Evolutionary conservation across 2,888 invertebrate genomes (phyloP).

Genomic region (Hydropsyche betteni): DNA sequence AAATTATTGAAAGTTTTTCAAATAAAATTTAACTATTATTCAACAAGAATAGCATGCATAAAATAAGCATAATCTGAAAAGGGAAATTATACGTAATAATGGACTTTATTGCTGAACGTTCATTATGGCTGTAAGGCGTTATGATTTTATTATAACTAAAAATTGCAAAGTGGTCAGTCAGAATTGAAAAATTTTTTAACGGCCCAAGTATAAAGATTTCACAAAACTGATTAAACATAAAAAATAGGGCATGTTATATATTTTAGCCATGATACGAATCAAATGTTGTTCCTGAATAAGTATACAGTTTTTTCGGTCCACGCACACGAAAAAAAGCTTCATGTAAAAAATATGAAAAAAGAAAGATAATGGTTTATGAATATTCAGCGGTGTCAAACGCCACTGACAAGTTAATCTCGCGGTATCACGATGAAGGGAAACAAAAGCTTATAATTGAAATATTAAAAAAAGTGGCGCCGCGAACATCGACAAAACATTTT

Average conservation of each 20-base stretch:
- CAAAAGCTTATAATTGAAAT: slow-evolving; percentile 22
- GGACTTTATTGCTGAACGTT: background rate
- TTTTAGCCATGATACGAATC: background rate
- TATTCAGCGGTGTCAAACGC: slow-evolving; percentile 19
- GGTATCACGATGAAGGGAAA: slow-evolving; percentile 9
- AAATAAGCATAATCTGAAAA: too few species aligned
- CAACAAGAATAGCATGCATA: too few species aligned
- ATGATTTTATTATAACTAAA: background rate
- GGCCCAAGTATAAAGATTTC: background rate
- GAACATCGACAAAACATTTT: too few species aligned
- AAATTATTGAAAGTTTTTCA: too few species aligned
- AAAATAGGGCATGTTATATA: background rate
- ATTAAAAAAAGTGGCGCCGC: background rate
- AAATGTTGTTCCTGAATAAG: background rate
- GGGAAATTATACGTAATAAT: too few species aligned
- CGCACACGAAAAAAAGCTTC: too few species aligned
- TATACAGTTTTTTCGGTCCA: too few species aligned
- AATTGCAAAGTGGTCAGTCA: too few species aligned
- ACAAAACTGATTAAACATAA: background rate
- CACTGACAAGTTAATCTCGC: slow-evolving; percentile 29
- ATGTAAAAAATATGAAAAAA: too few species aligned
- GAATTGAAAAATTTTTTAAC: background rate
- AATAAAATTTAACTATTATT: too few species aligned
- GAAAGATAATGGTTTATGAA: slow-evolving; percentile 9
- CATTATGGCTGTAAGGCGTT: background rate